phyloP scores from a whole-genome alignment of 2,113 vertebrate genomes.

The Sphaerodactylus townsendi region DNA sequence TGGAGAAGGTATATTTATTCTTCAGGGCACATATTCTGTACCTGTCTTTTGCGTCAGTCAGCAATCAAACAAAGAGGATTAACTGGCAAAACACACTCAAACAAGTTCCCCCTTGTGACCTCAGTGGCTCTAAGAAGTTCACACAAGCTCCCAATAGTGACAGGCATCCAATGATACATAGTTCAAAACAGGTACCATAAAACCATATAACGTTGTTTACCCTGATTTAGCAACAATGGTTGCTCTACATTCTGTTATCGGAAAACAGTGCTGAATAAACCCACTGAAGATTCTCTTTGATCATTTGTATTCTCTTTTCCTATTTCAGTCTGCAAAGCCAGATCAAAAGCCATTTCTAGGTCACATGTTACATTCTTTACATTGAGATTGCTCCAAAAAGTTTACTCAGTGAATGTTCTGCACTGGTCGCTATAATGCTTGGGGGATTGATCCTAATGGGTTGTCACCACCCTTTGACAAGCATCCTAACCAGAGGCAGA shows the following conservation, averaged over 20 bases:
- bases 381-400: not conserved
- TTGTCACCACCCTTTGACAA: not conserved
- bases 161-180: constrained; percentile 32
- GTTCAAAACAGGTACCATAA: constrained; percentile 39
- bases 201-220: constrained; percentile 54
- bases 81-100: constrained; percentile 38
- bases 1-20: constrained; percentile 17
- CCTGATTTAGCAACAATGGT: constrained; percentile 49
- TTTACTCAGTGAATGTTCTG: not conserved
- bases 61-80: constrained; percentile 12
- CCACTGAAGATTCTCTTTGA: constrained; percentile 27
- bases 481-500: not conserved
- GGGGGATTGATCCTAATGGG: too few species aligned
- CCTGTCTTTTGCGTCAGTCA: constrained; percentile 40
- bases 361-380: not conserved
- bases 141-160: constrained; percentile 21
- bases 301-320: not conserved
- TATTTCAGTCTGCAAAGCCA: not conserved
- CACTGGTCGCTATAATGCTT: too few species aligned
- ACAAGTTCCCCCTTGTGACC: constrained; percentile 41
- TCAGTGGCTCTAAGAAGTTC: constrained; percentile 24
- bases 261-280: constrained; percentile 39
- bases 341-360: not conserved
- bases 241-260: constrained; percentile 48
- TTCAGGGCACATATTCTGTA: constrained; percentile 5